Evolutionary conservation across 2,797 vertebrate genomes (phyloP), one percentile per base, ranked within the genome.

Genomic region (Tapirus indicus): DNA sequence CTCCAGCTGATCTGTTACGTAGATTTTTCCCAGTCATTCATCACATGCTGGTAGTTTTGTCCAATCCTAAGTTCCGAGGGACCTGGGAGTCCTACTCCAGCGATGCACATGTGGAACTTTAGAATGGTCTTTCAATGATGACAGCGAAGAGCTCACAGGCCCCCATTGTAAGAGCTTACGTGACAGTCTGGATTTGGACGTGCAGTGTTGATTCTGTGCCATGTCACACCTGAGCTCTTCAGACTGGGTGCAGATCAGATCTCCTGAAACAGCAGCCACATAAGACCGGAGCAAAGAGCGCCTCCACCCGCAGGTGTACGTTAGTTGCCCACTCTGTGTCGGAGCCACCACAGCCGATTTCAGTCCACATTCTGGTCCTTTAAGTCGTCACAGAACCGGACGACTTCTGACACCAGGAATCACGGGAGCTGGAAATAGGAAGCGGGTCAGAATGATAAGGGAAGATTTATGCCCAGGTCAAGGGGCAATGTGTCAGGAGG

Each of bases 351-450:
- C 21, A 25, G 6, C 58, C 25, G 29, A 20, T 41, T 74, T 56
- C 49, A 21, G 10, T 49, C 56, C 27, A 21, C 8, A 0, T 44
- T n/a, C 9, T 0, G 4, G 35, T 14, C 2, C 4, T 44, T 77
- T 69, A 44, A 44, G 23, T 23, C 29, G n/a, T 8, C 10, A 13
- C 20, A 35, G 79, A 25, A 35, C 38, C 71, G 38, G 60, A 3
- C 6, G 52, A 62, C n/a, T 41, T 56, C 75, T 66, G 75, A 83
- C 7, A 9, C 71, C 13, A 18, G 44, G 12, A 58, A 38, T 32
- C 69, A 13, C 3, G 7, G 54, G 29, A 54, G 25, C 62, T 85
- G 66, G 77, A 47, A 29, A 44, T 3, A 10, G 58, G 69, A 64
- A 49, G n/a, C 12, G 7, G 23, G 86, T 44, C 60, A 11, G 68